phyloP scores from a whole-genome alignment of 2,113 vertebrate species.

The Trichechus manatus region DNA sequence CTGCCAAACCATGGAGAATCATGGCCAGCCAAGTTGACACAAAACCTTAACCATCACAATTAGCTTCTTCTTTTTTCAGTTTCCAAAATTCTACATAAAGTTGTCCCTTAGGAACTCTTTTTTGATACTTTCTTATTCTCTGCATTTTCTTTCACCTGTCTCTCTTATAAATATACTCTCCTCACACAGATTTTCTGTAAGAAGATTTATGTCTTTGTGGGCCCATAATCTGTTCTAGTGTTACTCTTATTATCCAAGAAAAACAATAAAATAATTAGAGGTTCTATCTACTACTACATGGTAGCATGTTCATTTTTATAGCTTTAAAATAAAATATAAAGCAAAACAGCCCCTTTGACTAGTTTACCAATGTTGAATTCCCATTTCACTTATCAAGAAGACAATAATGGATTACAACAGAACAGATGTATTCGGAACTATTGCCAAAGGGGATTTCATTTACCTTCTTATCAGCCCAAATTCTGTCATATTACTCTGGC shows the following conservation, averaged over 20 bases:
- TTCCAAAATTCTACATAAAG: background rate
- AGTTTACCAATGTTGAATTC: background rate
- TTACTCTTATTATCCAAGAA: background rate
- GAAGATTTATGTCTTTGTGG: background rate
- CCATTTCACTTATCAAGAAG: background rate
- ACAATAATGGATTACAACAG: background rate
- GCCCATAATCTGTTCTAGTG: background rate
- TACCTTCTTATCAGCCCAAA: background rate
- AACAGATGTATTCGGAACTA: background rate
- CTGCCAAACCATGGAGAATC: no score
- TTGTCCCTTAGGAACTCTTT: background rate
- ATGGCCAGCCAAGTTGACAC: no score
- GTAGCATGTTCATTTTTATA: background rate
- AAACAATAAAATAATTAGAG: background rate
- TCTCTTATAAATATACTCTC: background rate
- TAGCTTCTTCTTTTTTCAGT: background rate
- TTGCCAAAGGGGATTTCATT: background rate
- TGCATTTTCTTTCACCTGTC: constrained; percentile 23
- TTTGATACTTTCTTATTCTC: background rate
- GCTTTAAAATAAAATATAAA: background rate
- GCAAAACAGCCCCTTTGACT: background rate
- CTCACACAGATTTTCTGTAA: background rate
- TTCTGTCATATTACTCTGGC: background rate
- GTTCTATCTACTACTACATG: background rate
- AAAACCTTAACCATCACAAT: background rate